These are phyloP conservation scores for Falcunculus frontatus DNA, from an alignment of 2,113 vertebrate species.

Conservation along the genomic window DNA sequence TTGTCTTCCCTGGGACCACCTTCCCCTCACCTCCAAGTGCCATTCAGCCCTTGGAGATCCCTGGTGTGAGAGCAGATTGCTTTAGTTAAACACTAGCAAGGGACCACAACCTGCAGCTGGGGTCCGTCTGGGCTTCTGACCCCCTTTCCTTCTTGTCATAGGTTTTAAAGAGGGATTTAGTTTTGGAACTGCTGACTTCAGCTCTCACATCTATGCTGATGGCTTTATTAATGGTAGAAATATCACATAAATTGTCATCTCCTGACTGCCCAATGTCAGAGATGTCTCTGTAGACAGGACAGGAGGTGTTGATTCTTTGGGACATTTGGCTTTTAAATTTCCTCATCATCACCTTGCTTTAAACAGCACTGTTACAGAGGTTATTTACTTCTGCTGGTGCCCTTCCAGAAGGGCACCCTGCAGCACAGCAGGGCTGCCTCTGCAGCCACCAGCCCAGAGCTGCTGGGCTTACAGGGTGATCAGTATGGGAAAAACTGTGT, in stretches of 20 bases:
- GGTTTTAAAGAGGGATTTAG: not conserved
- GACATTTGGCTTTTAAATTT: conserved; percentile 22
- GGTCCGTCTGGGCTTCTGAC: not conserved
- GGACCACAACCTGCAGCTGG: not conserved
- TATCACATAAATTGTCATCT: not conserved
- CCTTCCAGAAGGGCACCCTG: not conserved
- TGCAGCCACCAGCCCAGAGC: not conserved
- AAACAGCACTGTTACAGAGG: not conserved
- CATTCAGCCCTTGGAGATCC: not conserved
- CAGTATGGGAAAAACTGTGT: not conserved
- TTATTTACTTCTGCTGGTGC: not conserved
- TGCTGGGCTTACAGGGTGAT: not conserved
- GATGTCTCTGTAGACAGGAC: not conserved
- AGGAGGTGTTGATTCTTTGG: not conserved
- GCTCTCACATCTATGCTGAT: not conserved
- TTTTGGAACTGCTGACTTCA: conserved; percentile 3
- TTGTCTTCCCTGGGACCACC: not conserved
- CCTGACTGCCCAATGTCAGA: not conserved
- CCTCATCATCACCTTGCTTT: not conserved
- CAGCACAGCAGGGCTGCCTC: not conserved
- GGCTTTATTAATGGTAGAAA: not conserved
- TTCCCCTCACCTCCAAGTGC: not conserved
- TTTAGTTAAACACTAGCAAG: not conserved
- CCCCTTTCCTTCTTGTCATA: not conserved
- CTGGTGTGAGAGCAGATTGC: not conserved